Percentiles rank a stretch among this genome's conserved stretches.
Evolutionary conservation across 2,888 invertebrate genomes (phyloP).

Genomic region (Lymantria monacha): DNA sequence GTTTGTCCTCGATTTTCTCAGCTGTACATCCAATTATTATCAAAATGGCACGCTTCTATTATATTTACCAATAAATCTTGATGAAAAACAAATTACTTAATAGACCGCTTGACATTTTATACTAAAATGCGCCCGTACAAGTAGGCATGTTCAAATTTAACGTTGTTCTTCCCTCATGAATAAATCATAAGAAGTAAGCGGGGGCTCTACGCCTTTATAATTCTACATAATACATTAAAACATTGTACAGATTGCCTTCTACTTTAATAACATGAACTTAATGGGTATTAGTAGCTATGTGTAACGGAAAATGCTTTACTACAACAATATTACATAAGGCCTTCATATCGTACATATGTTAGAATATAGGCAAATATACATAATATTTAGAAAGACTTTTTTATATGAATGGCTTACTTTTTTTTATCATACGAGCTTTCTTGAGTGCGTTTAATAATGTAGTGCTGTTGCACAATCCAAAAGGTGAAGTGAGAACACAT

Average conservation of each 20-base stretch:
- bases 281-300: conserved; percentile 64
- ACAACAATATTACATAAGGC: conserved; percentile 6
- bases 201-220: conserved; percentile 76
- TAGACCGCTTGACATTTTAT: conserved; percentile 65
- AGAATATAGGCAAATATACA: not conserved
- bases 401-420: too few relatives aligned
- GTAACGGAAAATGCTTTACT: conserved; percentile 30
- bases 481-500: too few relatives aligned
- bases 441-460: too few relatives aligned
- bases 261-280: conserved; percentile 76
- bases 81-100: conserved; percentile 68
- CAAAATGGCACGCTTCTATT: conserved; percentile 7
- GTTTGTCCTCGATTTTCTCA: not conserved
- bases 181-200: conserved; percentile 80
- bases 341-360: conserved; percentile 1
- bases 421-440: too few relatives aligned
- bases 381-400: not conserved
- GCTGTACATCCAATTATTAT: not conserved
- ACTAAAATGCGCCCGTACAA: conserved; percentile 58
- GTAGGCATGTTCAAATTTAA: conserved; percentile 76
- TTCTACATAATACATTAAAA: conserved; percentile 82
- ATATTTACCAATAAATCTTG: conserved; percentile 46
- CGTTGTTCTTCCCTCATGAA: conserved; percentile 74
- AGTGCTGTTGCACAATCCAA: too few relatives aligned
- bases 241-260: conserved; percentile 77